Conservation (phyloP, 1,140 invertebrate species). For the Leucophenga varia region DNA sequence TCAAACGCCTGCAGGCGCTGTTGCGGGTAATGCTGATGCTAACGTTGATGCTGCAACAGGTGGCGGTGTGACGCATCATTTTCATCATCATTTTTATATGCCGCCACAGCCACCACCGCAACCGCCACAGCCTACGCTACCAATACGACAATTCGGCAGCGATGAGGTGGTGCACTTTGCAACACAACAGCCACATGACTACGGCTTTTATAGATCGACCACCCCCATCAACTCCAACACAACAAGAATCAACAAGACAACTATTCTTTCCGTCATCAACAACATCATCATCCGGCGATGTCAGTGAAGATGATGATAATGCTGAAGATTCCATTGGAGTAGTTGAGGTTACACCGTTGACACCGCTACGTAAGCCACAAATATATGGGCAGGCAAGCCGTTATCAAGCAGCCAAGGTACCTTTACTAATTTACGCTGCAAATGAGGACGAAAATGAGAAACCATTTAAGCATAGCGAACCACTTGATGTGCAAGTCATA, state of each 20-base stretch:
- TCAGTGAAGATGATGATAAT: conserved; percentile 18
- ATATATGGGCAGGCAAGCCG: conserved; percentile 15
- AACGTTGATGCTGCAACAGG: neutral
- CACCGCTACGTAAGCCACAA: conserved; percentile 21
- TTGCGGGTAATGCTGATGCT: neutral
- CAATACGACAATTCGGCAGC: neutral
- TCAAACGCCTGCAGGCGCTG: conserved; percentile 10
- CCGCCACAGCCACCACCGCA: conserved; percentile 14
- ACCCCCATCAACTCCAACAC: neutral
- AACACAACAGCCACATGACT: neutral
- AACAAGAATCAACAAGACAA: conserved; percentile 8
- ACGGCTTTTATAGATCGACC: too few relatives aligned
- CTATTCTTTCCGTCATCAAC: conserved; percentile 25
- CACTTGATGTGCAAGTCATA: conserved; percentile 36
- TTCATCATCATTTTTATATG: conserved; percentile 58
- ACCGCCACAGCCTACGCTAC: neutral
- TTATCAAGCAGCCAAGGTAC: conserved; percentile 25
- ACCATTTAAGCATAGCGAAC: conserved; percentile 45
- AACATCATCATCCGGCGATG: conserved; percentile 17
- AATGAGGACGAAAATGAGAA: conserved; percentile 24
- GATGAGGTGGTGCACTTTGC: too few relatives aligned
- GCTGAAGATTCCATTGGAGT: too few relatives aligned
- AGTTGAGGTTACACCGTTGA: conserved; percentile 10
- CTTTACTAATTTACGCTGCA: conserved; percentile 38
- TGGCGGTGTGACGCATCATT: conserved; percentile 43